Percentiles rank a stretch among this genome's conserved stretches.
phyloP scores from a whole-genome alignment of 2,888 invertebrate species.

The Agriopis marginaria region DNA sequence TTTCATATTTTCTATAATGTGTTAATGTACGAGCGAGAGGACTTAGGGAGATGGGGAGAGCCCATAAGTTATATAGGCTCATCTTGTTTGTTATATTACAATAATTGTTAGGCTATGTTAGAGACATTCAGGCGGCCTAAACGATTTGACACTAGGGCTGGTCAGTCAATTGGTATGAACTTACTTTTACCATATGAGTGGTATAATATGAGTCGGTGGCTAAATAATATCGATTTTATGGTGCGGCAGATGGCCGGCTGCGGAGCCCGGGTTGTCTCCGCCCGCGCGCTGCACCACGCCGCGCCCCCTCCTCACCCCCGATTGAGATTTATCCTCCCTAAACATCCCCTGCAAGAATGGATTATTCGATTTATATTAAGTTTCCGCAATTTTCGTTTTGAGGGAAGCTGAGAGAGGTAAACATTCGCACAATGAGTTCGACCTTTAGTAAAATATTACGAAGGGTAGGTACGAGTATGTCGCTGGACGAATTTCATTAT shows the following conservation, averaged over 20 bases:
- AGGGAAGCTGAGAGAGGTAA: constrained; percentile 73
- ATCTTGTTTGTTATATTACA: no score
- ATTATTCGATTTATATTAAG: constrained; percentile 86
- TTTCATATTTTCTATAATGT: no score
- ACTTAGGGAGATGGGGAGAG: no score
- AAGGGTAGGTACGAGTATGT: constrained; percentile 70
- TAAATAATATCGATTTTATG: constrained; percentile 84
- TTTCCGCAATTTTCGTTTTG: constrained; percentile 83
- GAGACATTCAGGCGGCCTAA: not conserved
- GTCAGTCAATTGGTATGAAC: not conserved
- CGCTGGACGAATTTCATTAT: constrained; percentile 69
- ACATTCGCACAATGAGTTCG: constrained; percentile 69
- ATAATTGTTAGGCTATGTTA: not conserved
- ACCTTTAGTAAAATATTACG: constrained; percentile 77
- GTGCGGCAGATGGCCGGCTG: constrained; percentile 82
- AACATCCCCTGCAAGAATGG: constrained; percentile 80
- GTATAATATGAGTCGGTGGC: constrained; percentile 65
- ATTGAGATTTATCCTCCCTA: constrained; percentile 83
- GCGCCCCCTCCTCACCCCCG: constrained; percentile 75
- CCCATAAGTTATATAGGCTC: no score
- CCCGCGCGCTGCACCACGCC: constrained; percentile 60
- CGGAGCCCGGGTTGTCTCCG: constrained; percentile 67
- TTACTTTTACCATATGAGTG: constrained; percentile 51
- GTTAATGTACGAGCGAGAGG: no score
- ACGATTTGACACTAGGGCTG: not conserved